These are phyloP conservation scores for Solea senegalensis DNA, from an alignment of 2,113 vertebrate genomes.

Conservation along the genomic window DNA sequence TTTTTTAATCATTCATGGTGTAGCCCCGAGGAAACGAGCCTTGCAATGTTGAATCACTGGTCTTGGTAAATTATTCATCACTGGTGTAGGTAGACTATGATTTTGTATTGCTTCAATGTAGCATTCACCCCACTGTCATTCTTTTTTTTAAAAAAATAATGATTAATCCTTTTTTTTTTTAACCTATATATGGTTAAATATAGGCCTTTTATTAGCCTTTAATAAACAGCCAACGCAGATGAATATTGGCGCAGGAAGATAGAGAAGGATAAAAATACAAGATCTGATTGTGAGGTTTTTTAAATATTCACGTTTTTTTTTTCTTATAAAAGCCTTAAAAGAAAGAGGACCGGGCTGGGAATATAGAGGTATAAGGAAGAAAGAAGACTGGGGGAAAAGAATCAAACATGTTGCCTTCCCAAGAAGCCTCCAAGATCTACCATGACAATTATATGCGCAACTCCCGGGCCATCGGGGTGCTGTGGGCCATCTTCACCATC, in stretches of 20 bases:
- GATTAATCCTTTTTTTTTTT: conserved; percentile 36
- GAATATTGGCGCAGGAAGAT: conserved; percentile 7
- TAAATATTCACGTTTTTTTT: background rate
- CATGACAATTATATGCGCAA: conserved; percentile 95
- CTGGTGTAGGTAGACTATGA: conserved; percentile 54
- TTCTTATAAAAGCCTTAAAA: conserved; percentile 22
- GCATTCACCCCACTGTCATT: conserved; percentile 31
- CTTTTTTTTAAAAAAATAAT: conserved; percentile 24
- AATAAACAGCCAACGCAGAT: conserved; percentile 35
- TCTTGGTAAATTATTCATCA: conserved; percentile 70
- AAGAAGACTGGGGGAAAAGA: background rate
- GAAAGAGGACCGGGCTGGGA: conserved; percentile 14
- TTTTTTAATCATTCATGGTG: conserved; percentile 54
- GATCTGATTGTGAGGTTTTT: conserved; percentile 7
- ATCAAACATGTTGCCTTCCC: conserved; percentile 91
- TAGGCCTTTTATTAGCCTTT: conserved; percentile 39
- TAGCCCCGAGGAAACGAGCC: conserved; percentile 66
- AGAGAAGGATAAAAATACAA: background rate
- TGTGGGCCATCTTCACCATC: conserved; percentile 99
- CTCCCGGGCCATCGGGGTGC: conserved; percentile 92
- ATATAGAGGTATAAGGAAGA: background rate
- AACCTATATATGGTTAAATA: conserved; percentile 36
- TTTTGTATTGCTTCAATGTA: conserved; percentile 68
- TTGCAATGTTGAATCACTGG: conserved; percentile 73
- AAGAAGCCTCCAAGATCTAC: conserved; percentile 97